Evolutionary conservation across 2,888 invertebrate species (phyloP).

Genomic region (Hirtodrosophila histrioides): DNA sequence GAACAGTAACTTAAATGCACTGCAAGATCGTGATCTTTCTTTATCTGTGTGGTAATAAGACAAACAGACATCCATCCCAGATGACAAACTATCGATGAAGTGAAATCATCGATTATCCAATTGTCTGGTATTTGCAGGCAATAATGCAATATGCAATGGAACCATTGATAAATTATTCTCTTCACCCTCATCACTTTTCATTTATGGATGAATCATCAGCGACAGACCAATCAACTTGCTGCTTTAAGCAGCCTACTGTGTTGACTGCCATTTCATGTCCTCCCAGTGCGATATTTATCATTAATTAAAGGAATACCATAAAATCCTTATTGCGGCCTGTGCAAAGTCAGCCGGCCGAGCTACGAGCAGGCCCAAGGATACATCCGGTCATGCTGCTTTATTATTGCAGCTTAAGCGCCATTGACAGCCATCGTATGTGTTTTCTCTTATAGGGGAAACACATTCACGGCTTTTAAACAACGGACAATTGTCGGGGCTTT

Average conservation of each 20-base stretch:
- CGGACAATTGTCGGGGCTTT: constrained; percentile 2
- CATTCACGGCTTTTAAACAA: constrained; percentile 27
- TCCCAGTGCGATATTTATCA: constrained; percentile 61
- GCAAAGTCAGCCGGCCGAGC: constrained; percentile 37
- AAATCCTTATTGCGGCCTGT: constrained; percentile 38
- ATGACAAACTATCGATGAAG: constrained; percentile 5
- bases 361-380: constrained; percentile 25
- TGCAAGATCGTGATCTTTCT: no score
- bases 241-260: constrained; percentile 19
- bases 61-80: no score
- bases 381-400: constrained; percentile 43
- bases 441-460: constrained; percentile 30
- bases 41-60: no score
- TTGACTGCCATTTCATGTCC: constrained; percentile 19
- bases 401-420: constrained; percentile 63
- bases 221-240: constrained; percentile 27
- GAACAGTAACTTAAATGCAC: no score
- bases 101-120: constrained; percentile 21
- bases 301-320: constrained; percentile 65
- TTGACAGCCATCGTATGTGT: constrained; percentile 23
- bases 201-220: constrained; percentile 6
- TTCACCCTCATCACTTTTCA: constrained; percentile 1
- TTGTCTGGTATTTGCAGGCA: constrained; percentile 11
- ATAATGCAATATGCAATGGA: constrained; percentile 25
- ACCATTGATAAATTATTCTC: neutral